These are phyloP conservation scores for Perca flavescens DNA, from an alignment of 2,113 vertebrate species.

Conservation along the genomic window DNA sequence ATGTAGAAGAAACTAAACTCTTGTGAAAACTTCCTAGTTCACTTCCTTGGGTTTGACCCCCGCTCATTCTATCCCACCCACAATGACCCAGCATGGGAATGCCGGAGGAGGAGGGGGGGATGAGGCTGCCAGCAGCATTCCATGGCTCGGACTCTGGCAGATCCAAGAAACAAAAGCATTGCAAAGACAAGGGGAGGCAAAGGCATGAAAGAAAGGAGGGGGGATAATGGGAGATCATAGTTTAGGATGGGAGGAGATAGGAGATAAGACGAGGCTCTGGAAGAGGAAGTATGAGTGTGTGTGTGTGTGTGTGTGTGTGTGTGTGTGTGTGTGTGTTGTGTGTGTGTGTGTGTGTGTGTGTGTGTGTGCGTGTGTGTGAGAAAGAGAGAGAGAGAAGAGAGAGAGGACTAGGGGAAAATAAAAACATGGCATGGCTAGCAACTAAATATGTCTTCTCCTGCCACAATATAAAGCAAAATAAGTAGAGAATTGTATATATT, in stretches of 20 bases:
- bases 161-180: conserved; percentile 68
- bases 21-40: conserved; percentile 84
- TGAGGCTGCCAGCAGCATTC: conserved; percentile 75
- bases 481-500: too few species aligned
- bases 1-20: conserved; percentile 68
- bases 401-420: background rate
- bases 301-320: background rate
- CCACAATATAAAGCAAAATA: too few species aligned
- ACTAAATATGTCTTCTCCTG: too few species aligned
- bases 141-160: conserved; percentile 63
- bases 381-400: conserved; percentile 26
- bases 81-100: conserved; percentile 80
- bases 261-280: conserved; percentile 2
- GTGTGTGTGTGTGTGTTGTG: too few species aligned
- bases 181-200: conserved; percentile 52
- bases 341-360: too few species aligned
- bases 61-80: conserved; percentile 76
- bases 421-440: too few species aligned
- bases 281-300: background rate
- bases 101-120: conserved; percentile 52
- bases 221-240: conserved; percentile 30
- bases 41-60: conserved; percentile 83
- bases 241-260: conserved; percentile 16
- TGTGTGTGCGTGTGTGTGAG: background rate
- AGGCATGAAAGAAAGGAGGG: conserved; percentile 41